phyloP scores from a whole-genome alignment of 92 coral and sea anemone species.

The Chrysogorgia sp. region DNA sequence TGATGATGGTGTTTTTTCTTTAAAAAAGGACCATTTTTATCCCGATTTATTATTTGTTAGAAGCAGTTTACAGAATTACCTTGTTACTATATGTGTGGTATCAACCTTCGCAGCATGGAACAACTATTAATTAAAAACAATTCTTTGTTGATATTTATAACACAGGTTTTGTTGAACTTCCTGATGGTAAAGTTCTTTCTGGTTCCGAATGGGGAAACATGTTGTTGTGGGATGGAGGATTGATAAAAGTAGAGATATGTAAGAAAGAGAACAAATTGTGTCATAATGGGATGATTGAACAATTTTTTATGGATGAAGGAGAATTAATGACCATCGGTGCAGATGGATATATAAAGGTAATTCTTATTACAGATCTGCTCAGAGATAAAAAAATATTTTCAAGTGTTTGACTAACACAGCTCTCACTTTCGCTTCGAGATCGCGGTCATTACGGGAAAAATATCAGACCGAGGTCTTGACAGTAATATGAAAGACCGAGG shows the following conservation, averaged over 20 bases:
- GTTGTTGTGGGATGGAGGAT: constrained; percentile 99
- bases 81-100: too few relatives aligned
- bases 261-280: constrained; percentile 95
- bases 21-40: too few relatives aligned
- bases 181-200: constrained; percentile 95
- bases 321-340: constrained; percentile 95
- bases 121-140: neutral
- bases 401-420: too few relatives aligned
- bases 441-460: too few relatives aligned
- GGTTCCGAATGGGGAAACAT: constrained; percentile 99
- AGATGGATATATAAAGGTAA: constrained; percentile 97
- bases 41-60: too few relatives aligned
- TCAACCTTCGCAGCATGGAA: neutral
- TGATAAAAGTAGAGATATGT: constrained; percentile 94
- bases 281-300: constrained; percentile 97
- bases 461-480: too few relatives aligned
- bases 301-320: constrained; percentile 99
- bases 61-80: too few relatives aligned
- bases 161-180: constrained; percentile 96
- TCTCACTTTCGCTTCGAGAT: too few relatives aligned
- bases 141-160: neutral
- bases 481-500: too few relatives aligned
- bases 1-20: too few relatives aligned
- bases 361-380: too few relatives aligned
- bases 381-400: too few relatives aligned